These are phyloP conservation scores for Rhabdomys dilectus DNA, from an alignment of 2,113 vertebrate species.

Conservation along the genomic window DNA sequence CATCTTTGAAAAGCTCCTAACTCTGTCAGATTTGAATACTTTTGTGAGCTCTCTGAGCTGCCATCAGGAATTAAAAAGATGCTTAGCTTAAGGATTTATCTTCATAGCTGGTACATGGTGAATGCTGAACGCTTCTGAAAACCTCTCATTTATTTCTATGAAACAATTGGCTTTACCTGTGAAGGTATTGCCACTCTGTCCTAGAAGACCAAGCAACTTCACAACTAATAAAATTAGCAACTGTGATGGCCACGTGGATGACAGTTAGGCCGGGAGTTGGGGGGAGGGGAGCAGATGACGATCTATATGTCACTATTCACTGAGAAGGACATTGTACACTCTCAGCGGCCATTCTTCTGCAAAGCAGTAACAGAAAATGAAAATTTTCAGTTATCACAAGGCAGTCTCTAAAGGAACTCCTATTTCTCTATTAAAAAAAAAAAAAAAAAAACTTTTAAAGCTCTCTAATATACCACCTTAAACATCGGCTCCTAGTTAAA, in stretches of 20 bases:
- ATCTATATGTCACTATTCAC: too few relatives aligned
- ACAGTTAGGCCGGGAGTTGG: neutral
- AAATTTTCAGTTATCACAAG: neutral
- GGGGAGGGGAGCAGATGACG: rapidly evolving
- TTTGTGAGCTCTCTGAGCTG: neutral
- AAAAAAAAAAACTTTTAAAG: neutral
- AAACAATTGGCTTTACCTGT: neutral
- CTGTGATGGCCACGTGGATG: neutral
- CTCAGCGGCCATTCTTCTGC: neutral
- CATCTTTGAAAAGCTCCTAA: neutral
- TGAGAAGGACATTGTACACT: neutral
- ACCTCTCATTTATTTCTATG: neutral
- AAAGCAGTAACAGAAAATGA: neutral
- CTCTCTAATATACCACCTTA: neutral
- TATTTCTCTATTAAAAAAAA: neutral
- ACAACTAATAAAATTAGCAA: neutral
- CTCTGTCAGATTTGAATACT: neutral
- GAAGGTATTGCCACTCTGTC: neutral
- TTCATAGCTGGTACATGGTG: too few relatives aligned
- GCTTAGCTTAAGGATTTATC: neutral
- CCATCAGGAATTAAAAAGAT: neutral
- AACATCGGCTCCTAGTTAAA: neutral
- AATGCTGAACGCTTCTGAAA: neutral
- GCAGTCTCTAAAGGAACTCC: neutral
- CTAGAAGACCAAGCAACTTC: neutral